Evolutionary conservation across 2,113 vertebrate species (phyloP).

Genomic region (Ophiodon elongatus): DNA sequence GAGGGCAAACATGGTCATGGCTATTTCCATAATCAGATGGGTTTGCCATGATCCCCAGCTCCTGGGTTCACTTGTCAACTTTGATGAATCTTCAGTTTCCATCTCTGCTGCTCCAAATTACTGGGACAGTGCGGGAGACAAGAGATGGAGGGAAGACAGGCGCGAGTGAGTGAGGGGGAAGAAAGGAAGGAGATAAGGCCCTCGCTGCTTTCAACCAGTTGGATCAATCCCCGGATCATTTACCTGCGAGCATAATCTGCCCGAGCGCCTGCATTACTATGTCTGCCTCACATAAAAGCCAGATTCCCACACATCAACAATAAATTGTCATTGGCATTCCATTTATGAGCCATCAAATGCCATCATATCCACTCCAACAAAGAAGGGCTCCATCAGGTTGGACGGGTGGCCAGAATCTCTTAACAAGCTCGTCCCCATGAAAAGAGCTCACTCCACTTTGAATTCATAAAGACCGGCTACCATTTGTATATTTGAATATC

Average conservation of each 20-base stretch:
- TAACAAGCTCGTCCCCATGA: constrained; percentile 90
- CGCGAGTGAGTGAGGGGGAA: constrained; percentile 58
- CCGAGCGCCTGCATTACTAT: constrained; percentile 85
- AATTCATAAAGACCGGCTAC: constrained; percentile 91
- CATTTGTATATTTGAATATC: constrained; percentile 99
- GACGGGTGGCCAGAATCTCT: constrained; percentile 89
- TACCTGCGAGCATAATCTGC: constrained; percentile 93
- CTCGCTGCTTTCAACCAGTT: constrained; percentile 87
- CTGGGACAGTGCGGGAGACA: constrained; percentile 66
- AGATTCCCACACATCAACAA: constrained; percentile 85
- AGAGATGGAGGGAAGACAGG: constrained; percentile 45
- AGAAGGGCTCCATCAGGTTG: constrained; percentile 90
- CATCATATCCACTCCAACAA: constrained; percentile 91
- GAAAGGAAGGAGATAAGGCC: constrained; percentile 67
- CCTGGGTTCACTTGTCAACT: constrained; percentile 92
- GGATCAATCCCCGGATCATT: constrained; percentile 92
- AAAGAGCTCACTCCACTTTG: constrained; percentile 65
- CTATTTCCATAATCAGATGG: constrained; percentile 88
- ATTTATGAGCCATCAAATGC: constrained; percentile 95
- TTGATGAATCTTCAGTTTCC: constrained; percentile 91
- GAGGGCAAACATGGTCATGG: constrained; percentile 73
- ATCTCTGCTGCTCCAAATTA: constrained; percentile 89
- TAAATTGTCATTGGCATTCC: constrained; percentile 97
- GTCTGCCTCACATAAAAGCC: constrained; percentile 86
- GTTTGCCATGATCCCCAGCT: constrained; percentile 87